Base-by-base conservation (phyloP, 2,113 vertebrate species). In the Oenanthe oenanthe region DNA sequence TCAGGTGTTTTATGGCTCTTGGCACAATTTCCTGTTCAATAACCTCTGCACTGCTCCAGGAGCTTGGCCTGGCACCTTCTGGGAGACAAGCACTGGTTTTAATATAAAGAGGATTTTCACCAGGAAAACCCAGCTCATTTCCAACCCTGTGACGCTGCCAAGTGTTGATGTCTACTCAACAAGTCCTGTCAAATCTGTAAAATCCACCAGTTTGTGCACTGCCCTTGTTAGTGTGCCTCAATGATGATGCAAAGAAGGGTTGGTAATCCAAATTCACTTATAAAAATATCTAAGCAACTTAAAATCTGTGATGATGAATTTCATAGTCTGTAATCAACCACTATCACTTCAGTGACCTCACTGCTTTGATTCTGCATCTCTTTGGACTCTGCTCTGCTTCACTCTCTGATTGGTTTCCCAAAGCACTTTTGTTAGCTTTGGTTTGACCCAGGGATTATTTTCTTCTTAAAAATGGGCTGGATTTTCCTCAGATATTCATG, bases 1-100 rank as follows among this genome's bases (percentile, higher is more conserved):
- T 17, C 38, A 6, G 0, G 3, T 12, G 21, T 70, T 66, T 53
- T 22, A 19, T 1, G 5, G 50, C 18, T 43, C 18, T 16, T 14
- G 9, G 28, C 19, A 56, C 2, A 2, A 48, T 8, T 48, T 70
- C 26, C 61, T 21, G 4, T 8, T 19, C 31, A 31, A 5, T 13
- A 15, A 11, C 3, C 3, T n/a, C 29, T 36, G 34, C 19, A 8
- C 21, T 45, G 22, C 25, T 5, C 25, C 25, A 48, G 6, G 3
- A 58, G 56, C 47, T 51, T 53, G 13, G 10, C 29, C 26, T 24
- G 6, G 13, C 13, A 36, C 4, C 8, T 42, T 71, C 4, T 19
- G 34, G 6, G 48, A 63, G 17, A 42, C 10, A 16, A 58, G 18
- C 8, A 17, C 17, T 17, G 7, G 5, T 36, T 81, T 78, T 31